Evolutionary conservation across 64 coral and sea anemone genomes (phyloP).

Genomic region (Montipora capricornis): DNA sequence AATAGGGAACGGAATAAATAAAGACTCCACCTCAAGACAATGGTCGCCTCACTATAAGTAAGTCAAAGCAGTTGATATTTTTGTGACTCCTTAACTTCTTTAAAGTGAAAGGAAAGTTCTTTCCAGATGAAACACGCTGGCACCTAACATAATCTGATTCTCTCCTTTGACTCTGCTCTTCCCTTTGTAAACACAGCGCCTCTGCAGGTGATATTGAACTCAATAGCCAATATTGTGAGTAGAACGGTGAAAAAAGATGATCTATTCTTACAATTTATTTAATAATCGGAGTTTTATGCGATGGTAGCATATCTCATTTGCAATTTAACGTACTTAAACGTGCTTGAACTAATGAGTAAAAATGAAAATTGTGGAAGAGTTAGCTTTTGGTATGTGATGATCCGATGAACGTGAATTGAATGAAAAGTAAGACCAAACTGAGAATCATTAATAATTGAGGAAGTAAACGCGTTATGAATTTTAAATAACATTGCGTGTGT

Average conservation of each 20-base stretch:
- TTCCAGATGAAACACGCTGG: background rate
- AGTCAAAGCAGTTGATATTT: background rate
- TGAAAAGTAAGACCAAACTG: background rate
- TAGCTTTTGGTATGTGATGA: background rate
- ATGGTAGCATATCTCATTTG: background rate
- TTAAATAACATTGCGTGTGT: background rate
- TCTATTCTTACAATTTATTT: too few species aligned
- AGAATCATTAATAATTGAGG: conserved; percentile 40
- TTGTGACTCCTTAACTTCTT: background rate
- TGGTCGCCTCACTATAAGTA: conserved; percentile 80
- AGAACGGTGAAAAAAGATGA: too few species aligned
- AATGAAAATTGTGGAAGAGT: background rate
- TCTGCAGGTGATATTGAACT: background rate
- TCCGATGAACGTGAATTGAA: background rate
- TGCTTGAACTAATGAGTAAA: background rate
- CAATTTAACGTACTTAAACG: background rate
- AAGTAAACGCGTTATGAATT: background rate
- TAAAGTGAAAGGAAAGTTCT: background rate
- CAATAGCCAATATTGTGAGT: background rate
- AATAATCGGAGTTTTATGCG: background rate
- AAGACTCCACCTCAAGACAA: conserved; percentile 45
- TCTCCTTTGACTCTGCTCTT: background rate
- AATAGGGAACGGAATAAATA: conserved; percentile 74
- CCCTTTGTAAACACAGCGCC: background rate
- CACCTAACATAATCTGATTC: background rate